These are phyloP conservation scores for Alaudala cheleensis DNA, from an alignment of 2,113 vertebrate species.

Conservation along the genomic window DNA sequence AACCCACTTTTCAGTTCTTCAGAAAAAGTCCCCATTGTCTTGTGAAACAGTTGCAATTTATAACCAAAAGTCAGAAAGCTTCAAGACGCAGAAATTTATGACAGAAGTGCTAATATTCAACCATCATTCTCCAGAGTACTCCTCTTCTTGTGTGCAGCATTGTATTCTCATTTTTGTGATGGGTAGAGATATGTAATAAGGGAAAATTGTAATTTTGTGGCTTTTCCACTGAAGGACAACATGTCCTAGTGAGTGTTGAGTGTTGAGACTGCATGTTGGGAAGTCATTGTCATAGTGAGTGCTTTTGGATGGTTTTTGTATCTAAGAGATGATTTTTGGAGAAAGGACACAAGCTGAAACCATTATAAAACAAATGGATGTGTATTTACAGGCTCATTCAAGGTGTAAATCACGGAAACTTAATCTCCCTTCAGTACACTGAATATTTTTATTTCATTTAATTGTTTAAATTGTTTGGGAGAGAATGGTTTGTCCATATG, in stretches of 20 bases:
- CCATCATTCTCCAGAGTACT: neutral
- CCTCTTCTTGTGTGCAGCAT: neutral
- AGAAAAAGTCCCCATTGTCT: neutral
- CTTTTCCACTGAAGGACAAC: neutral
- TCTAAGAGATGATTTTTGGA: neutral
- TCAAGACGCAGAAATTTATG: neutral
- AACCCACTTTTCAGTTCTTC: neutral
- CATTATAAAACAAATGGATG: neutral
- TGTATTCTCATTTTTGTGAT: neutral
- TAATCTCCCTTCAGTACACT: neutral
- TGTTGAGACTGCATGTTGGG: neutral
- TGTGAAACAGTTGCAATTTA: neutral
- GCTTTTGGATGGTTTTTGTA: neutral
- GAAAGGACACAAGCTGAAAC: neutral
- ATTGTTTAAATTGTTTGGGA: neutral
- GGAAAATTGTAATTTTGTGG: neutral
- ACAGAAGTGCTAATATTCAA: neutral
- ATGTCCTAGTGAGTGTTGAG: neutral
- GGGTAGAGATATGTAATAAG: neutral
- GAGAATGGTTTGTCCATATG: fast-evolving
- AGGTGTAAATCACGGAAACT: neutral
- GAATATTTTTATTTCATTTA: neutral
- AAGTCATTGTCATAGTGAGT: neutral
- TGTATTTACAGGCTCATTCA: neutral
- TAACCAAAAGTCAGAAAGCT: neutral